Evolutionary conservation across 2,113 vertebrate genomes (phyloP).

Genomic region (human (Homo sapiens)): DNA sequence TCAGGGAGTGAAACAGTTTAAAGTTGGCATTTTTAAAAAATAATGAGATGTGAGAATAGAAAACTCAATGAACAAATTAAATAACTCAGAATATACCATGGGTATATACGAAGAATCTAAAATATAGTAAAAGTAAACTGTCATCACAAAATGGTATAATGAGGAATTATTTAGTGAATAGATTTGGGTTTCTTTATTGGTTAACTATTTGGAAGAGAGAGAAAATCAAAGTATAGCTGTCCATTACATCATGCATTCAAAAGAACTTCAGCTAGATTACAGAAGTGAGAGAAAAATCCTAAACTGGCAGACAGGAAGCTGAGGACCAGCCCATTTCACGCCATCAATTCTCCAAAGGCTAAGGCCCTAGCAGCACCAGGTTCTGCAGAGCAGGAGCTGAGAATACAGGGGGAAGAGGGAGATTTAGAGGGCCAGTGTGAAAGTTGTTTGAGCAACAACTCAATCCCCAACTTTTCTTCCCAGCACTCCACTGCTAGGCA

Average conservation of each 20-base stretch:
- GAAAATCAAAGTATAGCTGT: not conserved
- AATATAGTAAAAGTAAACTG: not conserved
- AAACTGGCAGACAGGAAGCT: not conserved
- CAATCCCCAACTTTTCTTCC: not conserved
- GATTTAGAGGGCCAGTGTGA: not conserved
- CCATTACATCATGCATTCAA: not conserved
- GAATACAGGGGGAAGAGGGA: no score
- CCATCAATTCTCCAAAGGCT: not conserved
- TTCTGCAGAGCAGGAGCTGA: not conserved
- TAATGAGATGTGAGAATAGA: not conserved
- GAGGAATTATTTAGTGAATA: not conserved
- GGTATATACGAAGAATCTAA: not conserved
- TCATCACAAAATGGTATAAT: not conserved
- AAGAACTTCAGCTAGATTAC: not conserved
- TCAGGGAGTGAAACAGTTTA: not conserved
- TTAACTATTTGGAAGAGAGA: not conserved
- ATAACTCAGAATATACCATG: not conserved
- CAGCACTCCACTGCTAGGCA: not conserved
- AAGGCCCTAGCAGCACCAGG: no score
- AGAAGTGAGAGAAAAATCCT: not conserved
- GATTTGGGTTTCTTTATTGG: not conserved
- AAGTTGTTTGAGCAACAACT: not conserved
- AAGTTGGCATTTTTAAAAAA: not conserved
- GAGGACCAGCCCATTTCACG: not conserved
- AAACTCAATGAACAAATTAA: not conserved